Base-by-base conservation (phyloP, 2,113 vertebrate genomes). In the Dryoscopus gambensis region DNA sequence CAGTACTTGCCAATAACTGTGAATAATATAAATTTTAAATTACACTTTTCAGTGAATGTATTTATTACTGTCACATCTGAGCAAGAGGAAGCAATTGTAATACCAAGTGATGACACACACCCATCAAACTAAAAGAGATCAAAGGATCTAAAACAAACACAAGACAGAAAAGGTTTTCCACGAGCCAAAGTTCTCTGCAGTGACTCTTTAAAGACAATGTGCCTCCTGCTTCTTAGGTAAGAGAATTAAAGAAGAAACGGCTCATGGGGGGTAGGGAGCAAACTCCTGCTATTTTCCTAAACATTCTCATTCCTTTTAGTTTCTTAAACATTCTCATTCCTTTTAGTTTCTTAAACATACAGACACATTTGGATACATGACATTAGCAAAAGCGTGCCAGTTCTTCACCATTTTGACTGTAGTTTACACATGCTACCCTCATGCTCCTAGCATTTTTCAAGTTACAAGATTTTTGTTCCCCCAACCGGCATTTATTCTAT, bases 11-110 rank as follows among this genome's bases (percentile, higher is more conserved):
- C 91, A 90, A 69, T 46, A 90, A 82, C 35, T 91, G 64, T 63
- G 80, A 86, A 93, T 78, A 95, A 94, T 83, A 93, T 42, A 92
- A 85, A 96, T 91, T 83, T 91, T 96, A 93, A 94, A 90, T 92
- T 93, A 94, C 40, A 69, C 82, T 86, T 47, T 90, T 90, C 75
- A 87, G 31, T 67, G 60, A 77, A 94, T 91, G 44, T 84, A 90
- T 90, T 93, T 96, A 95, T 95, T 91, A 85, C 89, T 91, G 91
- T 84, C 89, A 62, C 92, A 95, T 84, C 78, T 78, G 95, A 82
- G 90, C 65, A 94, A 96, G 55, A 96, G 84, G 95, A 97, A 93
- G 62, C 59, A 88, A 90, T 39, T 90, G 87, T 60, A 91, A 73
- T 35, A 94, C 50, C 67, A 83, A 94, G 87, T 55, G 93, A 96